phyloP scores from a whole-genome alignment of 2,113 vertebrate species.

The Phodopus roborovskii region DNA sequence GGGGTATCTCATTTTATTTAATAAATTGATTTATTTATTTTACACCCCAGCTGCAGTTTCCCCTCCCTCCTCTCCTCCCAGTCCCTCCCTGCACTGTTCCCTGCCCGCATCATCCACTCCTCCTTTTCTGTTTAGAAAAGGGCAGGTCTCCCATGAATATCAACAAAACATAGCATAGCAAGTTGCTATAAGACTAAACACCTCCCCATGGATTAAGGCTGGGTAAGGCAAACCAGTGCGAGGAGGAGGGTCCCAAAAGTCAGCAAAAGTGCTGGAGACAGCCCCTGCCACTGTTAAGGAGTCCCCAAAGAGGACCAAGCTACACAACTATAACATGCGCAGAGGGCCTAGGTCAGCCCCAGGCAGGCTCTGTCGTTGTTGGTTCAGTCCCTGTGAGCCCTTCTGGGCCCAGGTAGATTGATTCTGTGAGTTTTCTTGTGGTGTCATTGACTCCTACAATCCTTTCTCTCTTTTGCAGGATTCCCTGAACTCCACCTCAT shows the following conservation, averaged over 20 bases:
- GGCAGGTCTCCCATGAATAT: background rate
- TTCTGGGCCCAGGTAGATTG: background rate
- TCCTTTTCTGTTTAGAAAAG: background rate
- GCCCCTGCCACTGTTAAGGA: background rate
- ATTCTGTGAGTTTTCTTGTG: background rate
- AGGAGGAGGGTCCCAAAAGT: background rate
- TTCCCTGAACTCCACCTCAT: background rate
- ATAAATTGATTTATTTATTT: background rate
- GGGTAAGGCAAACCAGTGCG: background rate
- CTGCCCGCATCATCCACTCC: accelerated
- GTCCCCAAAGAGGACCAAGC: background rate
- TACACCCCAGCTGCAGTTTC: background rate
- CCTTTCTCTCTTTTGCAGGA: background rate
- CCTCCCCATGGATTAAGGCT: background rate
- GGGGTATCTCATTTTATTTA: background rate
- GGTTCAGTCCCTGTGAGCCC: too few species aligned
- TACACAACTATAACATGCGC: background rate
- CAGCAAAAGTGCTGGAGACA: background rate
- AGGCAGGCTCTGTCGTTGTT: background rate
- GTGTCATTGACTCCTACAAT: background rate
- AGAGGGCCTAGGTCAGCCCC: background rate
- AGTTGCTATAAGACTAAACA: background rate
- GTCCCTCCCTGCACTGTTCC: background rate
- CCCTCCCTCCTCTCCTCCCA: background rate
- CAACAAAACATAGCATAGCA: background rate